Evolutionary conservation across 2,797 vertebrate genomes (phyloP).

Genomic region (Anguilla pacifica): DNA sequence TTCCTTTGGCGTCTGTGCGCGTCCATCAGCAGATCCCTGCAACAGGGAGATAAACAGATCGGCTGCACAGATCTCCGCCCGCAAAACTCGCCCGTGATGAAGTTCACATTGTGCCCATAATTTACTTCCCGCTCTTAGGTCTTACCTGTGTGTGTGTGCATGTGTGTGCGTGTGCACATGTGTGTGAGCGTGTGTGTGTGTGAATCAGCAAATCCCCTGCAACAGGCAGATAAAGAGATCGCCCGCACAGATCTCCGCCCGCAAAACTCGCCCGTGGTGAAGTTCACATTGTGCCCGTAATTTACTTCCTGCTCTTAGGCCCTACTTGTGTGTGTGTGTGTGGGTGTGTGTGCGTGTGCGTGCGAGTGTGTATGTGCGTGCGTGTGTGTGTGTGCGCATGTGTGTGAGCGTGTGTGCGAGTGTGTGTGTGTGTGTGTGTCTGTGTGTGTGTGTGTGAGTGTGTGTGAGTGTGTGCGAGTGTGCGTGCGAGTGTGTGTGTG

Average conservation of each 20-base stretch:
- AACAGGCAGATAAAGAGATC: constrained; percentile 36
- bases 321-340: neutral
- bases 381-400: neutral
- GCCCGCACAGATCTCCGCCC: constrained; percentile 39
- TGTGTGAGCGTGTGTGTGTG: neutral
- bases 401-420: too few species aligned
- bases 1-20: neutral
- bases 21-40: constrained; percentile 7
- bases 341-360: neutral
- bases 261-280: constrained; percentile 21
- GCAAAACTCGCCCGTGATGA: constrained; percentile 21
- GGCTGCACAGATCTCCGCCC: constrained; percentile 39
- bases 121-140: neutral
- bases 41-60: constrained; percentile 36
- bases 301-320: constrained; percentile 1
- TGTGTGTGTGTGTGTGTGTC: too few species aligned
- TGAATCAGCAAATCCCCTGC: constrained; percentile 5
- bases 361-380: neutral
- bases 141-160: neutral
- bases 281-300: constrained; percentile 29
- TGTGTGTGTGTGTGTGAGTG: too few species aligned
- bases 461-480: too few species aligned
- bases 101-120: constrained; percentile 28
- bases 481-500: too few species aligned
- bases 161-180: neutral